phyloP scores from a whole-genome alignment of 2,888 invertebrate genomes.

The Hemithea aestivaria region DNA sequence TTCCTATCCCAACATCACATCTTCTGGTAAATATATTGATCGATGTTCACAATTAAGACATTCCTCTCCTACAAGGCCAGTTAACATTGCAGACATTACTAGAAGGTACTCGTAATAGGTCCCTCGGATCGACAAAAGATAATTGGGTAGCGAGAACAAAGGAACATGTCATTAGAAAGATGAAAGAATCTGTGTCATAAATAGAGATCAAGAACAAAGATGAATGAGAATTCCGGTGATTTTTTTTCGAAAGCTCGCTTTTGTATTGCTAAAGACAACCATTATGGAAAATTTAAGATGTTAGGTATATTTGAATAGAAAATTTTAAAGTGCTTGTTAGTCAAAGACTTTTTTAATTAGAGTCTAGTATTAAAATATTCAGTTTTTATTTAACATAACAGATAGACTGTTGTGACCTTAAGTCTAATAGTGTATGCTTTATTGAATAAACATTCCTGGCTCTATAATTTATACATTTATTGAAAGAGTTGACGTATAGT shows the following conservation, averaged over 20 bases:
- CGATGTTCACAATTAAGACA: no score
- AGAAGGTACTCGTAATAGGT: neutral
- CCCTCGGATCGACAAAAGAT: conserved; percentile 17
- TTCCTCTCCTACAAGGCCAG: neutral
- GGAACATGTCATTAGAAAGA: conserved; percentile 29
- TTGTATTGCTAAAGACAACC: conserved; percentile 3
- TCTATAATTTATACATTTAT: no score
- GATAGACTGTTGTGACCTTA: no score
- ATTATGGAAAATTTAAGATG: conserved; percentile 6
- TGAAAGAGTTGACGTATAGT: no score
- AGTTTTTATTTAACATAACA: no score
- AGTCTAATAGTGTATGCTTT: no score
- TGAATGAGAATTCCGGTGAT: conserved; percentile 16
- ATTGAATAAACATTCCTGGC: no score
- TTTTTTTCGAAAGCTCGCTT: conserved; percentile 4
- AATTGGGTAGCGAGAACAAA: conserved; percentile 32
- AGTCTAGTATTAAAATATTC: no score
- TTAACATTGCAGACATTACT: conserved; percentile 5
- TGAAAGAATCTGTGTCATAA: conserved; percentile 30
- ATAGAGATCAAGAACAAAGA: conserved; percentile 23
- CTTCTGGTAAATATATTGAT: no score
- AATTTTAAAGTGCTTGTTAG: no score
- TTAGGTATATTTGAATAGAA: neutral
- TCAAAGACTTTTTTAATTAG: no score
- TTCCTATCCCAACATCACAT: no score